A percentile compares a stretch with the other conserved stretches of the same genome.
Conservation (phyloP, 2,888 invertebrate species). For the Ectobius pallidus region DNA sequence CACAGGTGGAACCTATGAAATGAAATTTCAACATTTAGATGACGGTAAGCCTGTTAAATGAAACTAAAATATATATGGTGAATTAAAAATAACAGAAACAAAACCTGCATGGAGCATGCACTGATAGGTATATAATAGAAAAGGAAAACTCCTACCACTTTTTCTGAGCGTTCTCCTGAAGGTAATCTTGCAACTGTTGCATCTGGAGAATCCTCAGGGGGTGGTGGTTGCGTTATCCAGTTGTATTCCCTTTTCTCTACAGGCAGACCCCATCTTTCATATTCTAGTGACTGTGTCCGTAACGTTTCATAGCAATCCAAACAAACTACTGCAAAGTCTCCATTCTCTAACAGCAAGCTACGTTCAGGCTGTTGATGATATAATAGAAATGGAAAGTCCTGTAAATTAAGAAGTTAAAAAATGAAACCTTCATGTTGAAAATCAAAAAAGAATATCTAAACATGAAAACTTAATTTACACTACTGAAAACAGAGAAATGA, state of each 20-base stretch:
- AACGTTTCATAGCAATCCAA: conserved; percentile 92
- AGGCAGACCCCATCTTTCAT: conserved; percentile 88
- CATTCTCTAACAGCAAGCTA: conserved; percentile 84
- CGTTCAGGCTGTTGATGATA: conserved; percentile 85
- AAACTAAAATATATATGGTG: too few relatives aligned
- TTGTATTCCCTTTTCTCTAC: conserved; percentile 91
- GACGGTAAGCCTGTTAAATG: too few relatives aligned
- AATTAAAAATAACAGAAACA: too few relatives aligned
- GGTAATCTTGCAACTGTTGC: conserved; percentile 82
- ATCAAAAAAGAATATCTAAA: too few relatives aligned
- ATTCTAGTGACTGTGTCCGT: conserved; percentile 87
- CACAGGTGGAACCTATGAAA: conserved; percentile 59
- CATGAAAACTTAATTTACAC: too few relatives aligned
- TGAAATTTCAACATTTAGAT: conserved; percentile 9
- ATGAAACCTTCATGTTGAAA: too few relatives aligned
- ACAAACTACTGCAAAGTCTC: conserved; percentile 89
- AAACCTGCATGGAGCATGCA: too few relatives aligned
- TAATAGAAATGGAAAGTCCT: conserved; percentile 87
- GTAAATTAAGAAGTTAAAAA: conserved; percentile 47
- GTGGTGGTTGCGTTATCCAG: conserved; percentile 92
- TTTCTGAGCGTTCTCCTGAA: conserved; percentile 84
- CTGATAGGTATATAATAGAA: too few relatives aligned
- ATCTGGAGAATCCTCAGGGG: conserved; percentile 88
- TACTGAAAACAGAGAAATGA: too few relatives aligned
- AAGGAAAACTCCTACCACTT: conserved; percentile 61